These are phyloP conservation scores for Aphelocoma coerulescens DNA, from an alignment of 2,113 vertebrate species.

Conservation along the genomic window DNA sequence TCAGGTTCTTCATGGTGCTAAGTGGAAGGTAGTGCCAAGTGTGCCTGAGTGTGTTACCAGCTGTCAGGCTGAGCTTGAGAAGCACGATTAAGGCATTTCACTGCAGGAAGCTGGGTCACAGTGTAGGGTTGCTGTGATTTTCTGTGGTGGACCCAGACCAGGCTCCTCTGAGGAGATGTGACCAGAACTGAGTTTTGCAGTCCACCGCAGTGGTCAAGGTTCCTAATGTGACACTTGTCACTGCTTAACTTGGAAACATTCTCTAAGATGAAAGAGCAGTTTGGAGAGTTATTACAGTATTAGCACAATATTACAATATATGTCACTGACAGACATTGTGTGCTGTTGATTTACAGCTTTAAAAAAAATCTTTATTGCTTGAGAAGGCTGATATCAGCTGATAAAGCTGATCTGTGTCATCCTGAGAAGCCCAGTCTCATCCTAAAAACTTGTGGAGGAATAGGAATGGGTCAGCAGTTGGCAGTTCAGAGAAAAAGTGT, in stretches of 20 bases:
- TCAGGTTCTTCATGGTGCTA: background rate
- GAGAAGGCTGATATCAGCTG: background rate
- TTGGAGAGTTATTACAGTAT: background rate
- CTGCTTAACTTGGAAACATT: background rate
- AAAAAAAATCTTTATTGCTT: background rate
- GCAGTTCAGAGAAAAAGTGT: background rate
- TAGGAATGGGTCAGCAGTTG: background rate
- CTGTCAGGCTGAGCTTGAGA: background rate
- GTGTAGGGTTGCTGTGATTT: background rate
- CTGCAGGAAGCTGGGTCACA: background rate
- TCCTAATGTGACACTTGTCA: background rate
- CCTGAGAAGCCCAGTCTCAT: background rate
- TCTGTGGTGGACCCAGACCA: background rate
- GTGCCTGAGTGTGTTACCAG: background rate
- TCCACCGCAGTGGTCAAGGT: rapidly evolving
- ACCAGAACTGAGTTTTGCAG: background rate
- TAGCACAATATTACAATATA: background rate
- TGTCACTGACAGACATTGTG: background rate
- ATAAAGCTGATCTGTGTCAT: background rate
- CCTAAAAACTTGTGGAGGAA: background rate
- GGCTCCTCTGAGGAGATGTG: background rate
- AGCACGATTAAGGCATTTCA: background rate
- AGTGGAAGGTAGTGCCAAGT: background rate
- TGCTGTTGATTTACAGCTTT: background rate
- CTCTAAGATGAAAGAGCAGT: background rate